A percentile compares a stretch with the other conserved stretches of the same genome.
These are phyloP conservation scores for Hymenopus coronatus DNA, from an alignment of 2,888 invertebrate genomes.

Conservation along the genomic window DNA sequence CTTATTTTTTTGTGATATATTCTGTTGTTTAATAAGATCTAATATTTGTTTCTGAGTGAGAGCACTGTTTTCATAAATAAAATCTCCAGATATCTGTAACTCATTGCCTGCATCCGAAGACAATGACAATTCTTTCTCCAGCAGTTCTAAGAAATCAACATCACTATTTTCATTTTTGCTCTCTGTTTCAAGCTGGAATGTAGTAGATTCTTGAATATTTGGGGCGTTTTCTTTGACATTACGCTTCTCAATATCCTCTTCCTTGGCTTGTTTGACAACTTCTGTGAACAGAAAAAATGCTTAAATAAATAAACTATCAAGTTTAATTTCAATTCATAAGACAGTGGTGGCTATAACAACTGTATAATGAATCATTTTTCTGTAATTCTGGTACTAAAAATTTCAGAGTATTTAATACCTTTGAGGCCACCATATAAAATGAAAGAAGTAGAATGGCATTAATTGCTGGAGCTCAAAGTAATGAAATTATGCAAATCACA, in stretches of 20 bases:
- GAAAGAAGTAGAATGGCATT: no score
- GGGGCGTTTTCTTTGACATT: neutral
- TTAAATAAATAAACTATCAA: neutral
- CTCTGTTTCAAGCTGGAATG: neutral
- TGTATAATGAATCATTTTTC: no score
- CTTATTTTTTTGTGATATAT: slow-evolving; percentile 6
- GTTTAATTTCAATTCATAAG: neutral
- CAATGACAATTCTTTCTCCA: neutral
- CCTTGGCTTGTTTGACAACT: neutral
- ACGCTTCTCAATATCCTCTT: neutral
- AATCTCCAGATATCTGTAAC: slow-evolving; percentile 53
- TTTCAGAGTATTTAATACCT: no score
- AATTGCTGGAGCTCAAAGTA: no score
- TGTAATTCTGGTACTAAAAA: no score
- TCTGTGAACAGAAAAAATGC: neutral
- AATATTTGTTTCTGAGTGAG: slow-evolving; percentile 68
- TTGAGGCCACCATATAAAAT: no score
- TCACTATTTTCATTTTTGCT: neutral
- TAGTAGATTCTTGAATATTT: neutral
- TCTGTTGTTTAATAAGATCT: slow-evolving; percentile 44
- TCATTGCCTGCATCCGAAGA: neutral
- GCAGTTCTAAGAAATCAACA: neutral
- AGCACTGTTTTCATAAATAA: slow-evolving; percentile 74
- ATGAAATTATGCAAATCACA: no score
- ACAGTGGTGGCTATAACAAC: neutral